Base-by-base conservation (phyloP, 2,797 vertebrate genomes). In the Darevskia mixta region DNA sequence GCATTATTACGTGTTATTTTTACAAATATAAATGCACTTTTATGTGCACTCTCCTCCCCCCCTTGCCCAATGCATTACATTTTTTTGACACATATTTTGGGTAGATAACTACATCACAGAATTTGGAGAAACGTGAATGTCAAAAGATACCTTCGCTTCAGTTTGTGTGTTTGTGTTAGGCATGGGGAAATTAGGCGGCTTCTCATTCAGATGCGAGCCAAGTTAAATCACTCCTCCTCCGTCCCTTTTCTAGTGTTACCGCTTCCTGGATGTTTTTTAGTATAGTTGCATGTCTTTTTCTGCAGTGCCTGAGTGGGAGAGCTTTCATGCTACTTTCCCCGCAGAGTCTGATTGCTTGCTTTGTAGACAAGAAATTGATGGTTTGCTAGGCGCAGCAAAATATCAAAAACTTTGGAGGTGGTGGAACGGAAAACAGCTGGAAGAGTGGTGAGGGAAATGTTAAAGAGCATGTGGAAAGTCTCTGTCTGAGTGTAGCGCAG, bases 391-490 rank as follows among this genome's bases (percentile, higher is more conserved):
- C 45, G 75, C 82, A 90, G 80, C 15, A 90, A 89, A 90, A 84
- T 87, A 85, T 79, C 35, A 89, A 88, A 88, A 90, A 84, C 25
- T 83, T 85, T 90, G 85, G 86, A 77, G 92, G 83, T 84, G 89
- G 15, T 20, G 3, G 1, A 6, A 38, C 25, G 72, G 88, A 45
- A 55, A 29, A 79, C 80, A 64, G 45, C 87, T 92, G 58, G 58
- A 27, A 66, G 43, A 55, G 55, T 90, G 66, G 91, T 69, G 90
- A 77, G 72, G 86, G 71, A 92, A 71, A 90, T 89, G 94, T 88
- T 88, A 91, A 90, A 77, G 88, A 85, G 84, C 83, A 8, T 2
- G 79, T 85, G 89, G n/a, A 72, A 90, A 75, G 87, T 77, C 90
- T 61, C 86, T 82, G 20, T 64, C 15, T 0, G 76, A 29, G 72